Percentiles rank a stretch among this genome's conserved stretches.
phyloP scores from a whole-genome alignment of 1,140 invertebrate genomes.

The Pseudomyrmex concolor region DNA sequence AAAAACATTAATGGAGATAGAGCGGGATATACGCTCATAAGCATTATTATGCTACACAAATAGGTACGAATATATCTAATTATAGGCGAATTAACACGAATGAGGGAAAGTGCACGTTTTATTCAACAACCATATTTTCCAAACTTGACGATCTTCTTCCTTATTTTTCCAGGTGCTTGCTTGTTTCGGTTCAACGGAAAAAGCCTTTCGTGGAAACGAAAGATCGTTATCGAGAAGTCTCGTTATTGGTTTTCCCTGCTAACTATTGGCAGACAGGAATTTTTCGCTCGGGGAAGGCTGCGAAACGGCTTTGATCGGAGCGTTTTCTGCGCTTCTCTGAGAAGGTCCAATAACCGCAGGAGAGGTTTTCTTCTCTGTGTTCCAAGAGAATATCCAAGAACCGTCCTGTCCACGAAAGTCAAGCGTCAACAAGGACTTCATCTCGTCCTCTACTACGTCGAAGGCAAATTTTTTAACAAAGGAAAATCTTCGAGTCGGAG shows the following conservation, averaged over 20 bases:
- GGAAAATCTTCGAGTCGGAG: conserved; percentile 12
- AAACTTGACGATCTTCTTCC: not conserved
- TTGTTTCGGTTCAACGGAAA: not conserved
- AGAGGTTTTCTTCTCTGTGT: conserved; percentile 18
- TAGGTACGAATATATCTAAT: not conserved
- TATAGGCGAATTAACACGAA: not conserved
- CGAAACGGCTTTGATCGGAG: conserved; percentile 32
- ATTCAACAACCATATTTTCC: conserved; percentile 16
- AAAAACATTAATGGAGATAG: not conserved
- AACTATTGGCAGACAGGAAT: conserved; percentile 35
- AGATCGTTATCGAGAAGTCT: conserved; percentile 43
- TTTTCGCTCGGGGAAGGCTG: conserved; percentile 14
- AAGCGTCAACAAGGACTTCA: conserved; percentile 38
- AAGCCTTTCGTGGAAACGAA: not conserved
- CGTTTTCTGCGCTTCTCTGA: not conserved
- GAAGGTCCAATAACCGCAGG: conserved; percentile 32
- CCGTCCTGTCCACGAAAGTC: not conserved
- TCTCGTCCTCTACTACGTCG: not conserved
- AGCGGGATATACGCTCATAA: not conserved
- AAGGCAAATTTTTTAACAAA: conserved; percentile 60
- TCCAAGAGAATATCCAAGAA: not conserved
- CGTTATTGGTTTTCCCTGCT: conserved; percentile 18
- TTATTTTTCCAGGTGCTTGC: not conserved
- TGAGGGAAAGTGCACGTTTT: not conserved
- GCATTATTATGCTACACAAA: not conserved